These are phyloP conservation scores for Cyclophora punctaria DNA, from an alignment of 2,888 invertebrate species.

Conservation along the genomic window DNA sequence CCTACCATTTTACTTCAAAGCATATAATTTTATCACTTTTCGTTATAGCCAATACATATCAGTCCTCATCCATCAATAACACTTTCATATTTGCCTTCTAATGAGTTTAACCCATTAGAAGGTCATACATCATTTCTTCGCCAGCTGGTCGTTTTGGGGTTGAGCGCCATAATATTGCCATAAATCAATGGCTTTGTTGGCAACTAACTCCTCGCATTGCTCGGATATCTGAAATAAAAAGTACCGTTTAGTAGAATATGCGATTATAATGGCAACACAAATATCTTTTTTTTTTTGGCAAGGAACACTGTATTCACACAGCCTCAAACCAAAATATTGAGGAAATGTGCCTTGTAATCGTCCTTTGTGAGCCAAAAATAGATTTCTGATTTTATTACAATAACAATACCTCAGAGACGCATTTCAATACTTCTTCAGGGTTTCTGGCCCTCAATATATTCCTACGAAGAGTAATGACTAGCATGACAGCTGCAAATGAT, in stretches of 20 bases:
- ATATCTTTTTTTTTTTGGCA: neutral
- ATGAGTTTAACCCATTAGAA: conserved; percentile 67
- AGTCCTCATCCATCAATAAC: too few relatives aligned
- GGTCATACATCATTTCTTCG: conserved; percentile 73
- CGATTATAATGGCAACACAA: conserved; percentile 4
- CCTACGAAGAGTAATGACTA: conserved; percentile 81
- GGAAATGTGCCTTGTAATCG: too few relatives aligned
- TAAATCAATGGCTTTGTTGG: conserved; percentile 88
- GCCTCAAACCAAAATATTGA: too few relatives aligned
- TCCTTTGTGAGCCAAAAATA: too few relatives aligned
- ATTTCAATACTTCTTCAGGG: conserved; percentile 76
- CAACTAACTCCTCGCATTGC: conserved; percentile 87
- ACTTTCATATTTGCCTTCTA: conserved; percentile 48
- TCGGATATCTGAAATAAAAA: conserved; percentile 78
- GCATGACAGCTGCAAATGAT: conserved; percentile 83
- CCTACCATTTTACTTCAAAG: too few relatives aligned
- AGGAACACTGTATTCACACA: neutral
- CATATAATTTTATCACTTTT: too few relatives aligned
- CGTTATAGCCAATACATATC: too few relatives aligned
- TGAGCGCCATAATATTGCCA: conserved; percentile 87
- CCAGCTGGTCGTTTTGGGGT: conserved; percentile 59
- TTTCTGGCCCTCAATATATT: conserved; percentile 78
- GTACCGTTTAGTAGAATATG: conserved; percentile 5
- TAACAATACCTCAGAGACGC: conserved; percentile 74
- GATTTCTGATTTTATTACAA: too few relatives aligned